phyloP scores from a whole-genome alignment of 2,113 vertebrate species.

The Paradoxurus hermaphroditus region DNA sequence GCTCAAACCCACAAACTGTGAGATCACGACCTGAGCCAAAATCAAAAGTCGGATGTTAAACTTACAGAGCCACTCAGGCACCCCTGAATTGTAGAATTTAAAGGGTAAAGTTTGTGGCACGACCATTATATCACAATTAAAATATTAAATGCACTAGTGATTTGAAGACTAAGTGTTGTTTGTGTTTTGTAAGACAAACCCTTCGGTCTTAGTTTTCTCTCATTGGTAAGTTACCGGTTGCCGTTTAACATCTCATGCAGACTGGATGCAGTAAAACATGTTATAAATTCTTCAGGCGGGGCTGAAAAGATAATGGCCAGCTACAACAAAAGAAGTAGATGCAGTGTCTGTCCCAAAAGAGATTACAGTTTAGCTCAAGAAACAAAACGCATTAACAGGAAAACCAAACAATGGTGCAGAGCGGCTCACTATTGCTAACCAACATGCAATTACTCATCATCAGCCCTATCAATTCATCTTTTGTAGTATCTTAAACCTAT shows the following conservation, averaged over 20 bases:
- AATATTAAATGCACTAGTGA: background rate
- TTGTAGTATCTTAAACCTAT: background rate
- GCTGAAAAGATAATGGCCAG: slow-evolving; percentile 11
- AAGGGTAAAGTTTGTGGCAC: background rate
- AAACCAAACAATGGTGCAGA: background rate
- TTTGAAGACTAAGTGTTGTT: background rate
- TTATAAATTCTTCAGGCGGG: background rate
- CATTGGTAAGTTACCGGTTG: background rate
- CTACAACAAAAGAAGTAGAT: background rate
- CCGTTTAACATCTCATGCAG: background rate
- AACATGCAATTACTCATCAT: background rate
- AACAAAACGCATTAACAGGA: background rate
- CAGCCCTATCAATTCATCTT: slow-evolving; percentile 1
- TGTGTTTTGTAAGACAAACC: background rate
- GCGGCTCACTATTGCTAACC: background rate
- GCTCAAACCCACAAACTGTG: no score
- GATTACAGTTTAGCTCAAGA: background rate
- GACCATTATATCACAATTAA: background rate
- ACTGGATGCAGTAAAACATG: background rate
- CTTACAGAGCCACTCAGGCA: background rate
- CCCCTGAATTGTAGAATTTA: background rate
- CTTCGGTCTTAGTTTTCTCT: background rate
- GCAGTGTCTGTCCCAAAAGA: background rate
- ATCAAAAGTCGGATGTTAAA: no score
- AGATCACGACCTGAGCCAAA: no score